These are phyloP conservation scores for Neolamprologus longior DNA, from an alignment of 2,113 vertebrate species.

Conservation along the genomic window DNA sequence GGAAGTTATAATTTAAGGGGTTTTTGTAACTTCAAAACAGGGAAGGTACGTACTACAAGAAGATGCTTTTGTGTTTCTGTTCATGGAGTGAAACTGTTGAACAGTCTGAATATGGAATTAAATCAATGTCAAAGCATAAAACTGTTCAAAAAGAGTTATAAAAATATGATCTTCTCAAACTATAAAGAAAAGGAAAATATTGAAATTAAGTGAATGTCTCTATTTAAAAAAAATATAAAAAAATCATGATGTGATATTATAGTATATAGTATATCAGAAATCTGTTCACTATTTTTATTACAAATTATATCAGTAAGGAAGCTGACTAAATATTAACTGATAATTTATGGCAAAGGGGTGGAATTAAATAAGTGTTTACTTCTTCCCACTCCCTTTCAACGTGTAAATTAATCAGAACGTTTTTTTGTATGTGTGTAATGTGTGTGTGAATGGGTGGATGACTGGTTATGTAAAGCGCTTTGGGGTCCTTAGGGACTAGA, in stretches of 20 bases:
- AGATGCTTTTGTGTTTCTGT: too few relatives aligned
- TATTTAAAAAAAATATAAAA: background rate
- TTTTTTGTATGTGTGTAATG: background rate
- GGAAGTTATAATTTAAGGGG: too few relatives aligned
- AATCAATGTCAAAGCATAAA: too few relatives aligned
- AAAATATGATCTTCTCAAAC: too few relatives aligned
- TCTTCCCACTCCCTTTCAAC: background rate
- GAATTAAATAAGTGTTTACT: background rate
- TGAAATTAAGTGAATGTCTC: background rate
- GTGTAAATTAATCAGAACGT: background rate
- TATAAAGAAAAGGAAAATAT: background rate
- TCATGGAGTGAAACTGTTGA: too few relatives aligned
- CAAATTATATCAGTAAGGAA: background rate
- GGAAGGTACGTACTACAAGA: too few relatives aligned
- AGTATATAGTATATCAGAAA: background rate
- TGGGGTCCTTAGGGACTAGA: background rate
- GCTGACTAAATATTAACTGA: background rate
- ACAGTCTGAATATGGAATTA: too few relatives aligned
- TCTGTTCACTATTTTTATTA: background rate
- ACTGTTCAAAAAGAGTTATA: too few relatives aligned
- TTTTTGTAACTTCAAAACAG: too few relatives aligned
- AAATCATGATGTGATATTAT: background rate
- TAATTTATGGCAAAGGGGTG: background rate
- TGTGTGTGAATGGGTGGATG: background rate
- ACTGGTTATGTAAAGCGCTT: background rate